Base-by-base conservation (phyloP, 2,888 invertebrate species). In the Trichopria drosophilae region DNA sequence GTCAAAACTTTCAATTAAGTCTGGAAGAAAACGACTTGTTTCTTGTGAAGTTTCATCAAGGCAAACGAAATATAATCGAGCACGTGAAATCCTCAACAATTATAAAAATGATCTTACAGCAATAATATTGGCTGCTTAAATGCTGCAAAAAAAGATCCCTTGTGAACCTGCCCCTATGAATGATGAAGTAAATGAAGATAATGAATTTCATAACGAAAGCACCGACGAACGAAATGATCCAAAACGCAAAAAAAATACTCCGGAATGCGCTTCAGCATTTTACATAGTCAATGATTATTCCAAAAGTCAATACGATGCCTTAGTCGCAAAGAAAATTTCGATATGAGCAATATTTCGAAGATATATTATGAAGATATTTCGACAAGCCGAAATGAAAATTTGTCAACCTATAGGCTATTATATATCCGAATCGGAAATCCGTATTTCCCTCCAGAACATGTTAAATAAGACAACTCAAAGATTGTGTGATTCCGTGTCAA, bases 381-480 rank as follows among this genome's bases (percentile, higher is more conserved):
- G 12, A 31, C n/a, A 10, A 10, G 31, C 12, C 12, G 31, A 9
- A 31, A 9, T 31, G 9, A n/a, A 7, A 15, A 16, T 15, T 7
- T 31, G 31, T 31, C 31, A 31, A n/a, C 31, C 4, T 10, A 13
- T 15, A 31, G n/a, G 16, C 16, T 40, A 47, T 18, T 15, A 5
- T 16, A 31, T 16, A 16, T 22, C 39, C 2, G 31, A 42, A 42
- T 13, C 22, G 15, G 42, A 42, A 22, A 23, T 42, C 12, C 31
- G 7, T 31, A 22, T 42, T 10, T 42, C 42, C 22, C 22, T 42
- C 22, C 42, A 42, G 32, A 22, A 15, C 19, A 29, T 29, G 13
- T 18, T 47, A 24, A 31, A 47, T 19, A 39, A 40, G 10, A 35
- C 47, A 5, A 19, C 24, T n/a, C 13, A 42, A 42, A 26, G 42